phyloP scores from a whole-genome alignment of 2,888 invertebrate genomes.

The Plemyria rubiginata region DNA sequence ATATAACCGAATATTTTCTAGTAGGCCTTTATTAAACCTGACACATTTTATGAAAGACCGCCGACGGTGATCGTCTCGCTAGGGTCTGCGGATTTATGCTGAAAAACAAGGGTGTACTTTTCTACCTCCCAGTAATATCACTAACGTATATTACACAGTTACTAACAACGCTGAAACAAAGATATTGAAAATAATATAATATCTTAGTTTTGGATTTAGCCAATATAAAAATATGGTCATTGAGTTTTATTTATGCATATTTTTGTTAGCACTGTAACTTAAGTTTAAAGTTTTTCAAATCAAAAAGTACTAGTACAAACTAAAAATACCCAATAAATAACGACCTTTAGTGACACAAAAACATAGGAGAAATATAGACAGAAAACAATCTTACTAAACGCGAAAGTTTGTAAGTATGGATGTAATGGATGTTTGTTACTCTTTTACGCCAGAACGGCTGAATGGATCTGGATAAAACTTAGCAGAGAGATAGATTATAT shows the following conservation, averaged over 20 bases:
- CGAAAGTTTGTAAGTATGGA: too few species aligned
- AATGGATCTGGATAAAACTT: too few species aligned
- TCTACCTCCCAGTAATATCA: background rate
- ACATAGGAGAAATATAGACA: too few species aligned
- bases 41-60: conserved; percentile 18
- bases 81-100: background rate
- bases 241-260: too few species aligned
- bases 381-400: too few species aligned
- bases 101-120: conserved; percentile 5
- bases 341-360: too few species aligned
- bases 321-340: conserved; percentile 4
- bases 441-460: too few species aligned
- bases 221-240: too few species aligned
- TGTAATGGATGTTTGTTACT: too few species aligned
- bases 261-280: too few species aligned
- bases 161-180: background rate
- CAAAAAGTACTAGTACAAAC: background rate
- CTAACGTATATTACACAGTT: background rate
- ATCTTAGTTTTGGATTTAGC: background rate
- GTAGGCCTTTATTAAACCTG: conserved; percentile 7
- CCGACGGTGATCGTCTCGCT: conserved; percentile 9
- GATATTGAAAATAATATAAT: background rate
- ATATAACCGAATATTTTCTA: conserved; percentile 10
- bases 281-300: too few species aligned
- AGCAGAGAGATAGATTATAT: too few species aligned